These are phyloP conservation scores for Pygoscelis adeliae DNA, from an alignment of 2,113 vertebrate genomes.

Conservation along the genomic window DNA sequence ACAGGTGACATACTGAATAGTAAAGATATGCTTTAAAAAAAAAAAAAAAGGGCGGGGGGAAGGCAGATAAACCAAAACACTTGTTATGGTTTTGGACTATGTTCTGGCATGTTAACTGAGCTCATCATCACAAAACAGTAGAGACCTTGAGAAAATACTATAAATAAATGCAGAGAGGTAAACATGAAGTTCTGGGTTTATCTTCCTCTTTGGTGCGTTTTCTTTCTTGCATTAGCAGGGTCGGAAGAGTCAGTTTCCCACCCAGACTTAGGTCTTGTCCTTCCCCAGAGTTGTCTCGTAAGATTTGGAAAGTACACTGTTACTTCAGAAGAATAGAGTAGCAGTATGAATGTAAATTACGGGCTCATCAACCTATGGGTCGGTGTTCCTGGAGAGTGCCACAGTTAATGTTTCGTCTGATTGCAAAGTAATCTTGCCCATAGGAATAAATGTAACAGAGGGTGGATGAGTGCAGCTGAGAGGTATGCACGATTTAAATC, in stretches of 20 bases:
- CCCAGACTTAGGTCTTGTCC: not conserved
- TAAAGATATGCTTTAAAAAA: not conserved
- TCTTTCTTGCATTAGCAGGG: not conserved
- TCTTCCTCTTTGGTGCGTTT: not conserved
- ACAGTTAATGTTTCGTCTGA: not conserved
- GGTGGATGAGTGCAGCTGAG: not conserved
- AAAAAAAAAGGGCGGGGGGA: rapidly evolving
- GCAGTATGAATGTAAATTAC: not conserved
- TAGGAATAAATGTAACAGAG: not conserved
- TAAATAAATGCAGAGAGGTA: not conserved
- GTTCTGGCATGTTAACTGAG: not conserved
- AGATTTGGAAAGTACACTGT: not conserved
- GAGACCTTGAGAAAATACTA: not conserved
- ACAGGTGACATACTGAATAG: not conserved
- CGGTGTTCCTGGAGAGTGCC: not conserved
- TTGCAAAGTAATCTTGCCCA: rapidly evolving
- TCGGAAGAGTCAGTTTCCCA: not conserved
- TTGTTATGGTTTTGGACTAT: not conserved
- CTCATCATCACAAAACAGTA: not conserved
- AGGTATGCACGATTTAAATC: rapidly evolving
- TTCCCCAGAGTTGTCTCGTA: not conserved
- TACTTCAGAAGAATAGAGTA: not conserved
- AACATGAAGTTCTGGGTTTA: not conserved
- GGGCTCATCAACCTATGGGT: not conserved
- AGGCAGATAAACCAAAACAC: not conserved